These are phyloP conservation scores for Diglossa brunneiventris DNA, from an alignment of 2,113 vertebrate species.

Conservation along the genomic window DNA sequence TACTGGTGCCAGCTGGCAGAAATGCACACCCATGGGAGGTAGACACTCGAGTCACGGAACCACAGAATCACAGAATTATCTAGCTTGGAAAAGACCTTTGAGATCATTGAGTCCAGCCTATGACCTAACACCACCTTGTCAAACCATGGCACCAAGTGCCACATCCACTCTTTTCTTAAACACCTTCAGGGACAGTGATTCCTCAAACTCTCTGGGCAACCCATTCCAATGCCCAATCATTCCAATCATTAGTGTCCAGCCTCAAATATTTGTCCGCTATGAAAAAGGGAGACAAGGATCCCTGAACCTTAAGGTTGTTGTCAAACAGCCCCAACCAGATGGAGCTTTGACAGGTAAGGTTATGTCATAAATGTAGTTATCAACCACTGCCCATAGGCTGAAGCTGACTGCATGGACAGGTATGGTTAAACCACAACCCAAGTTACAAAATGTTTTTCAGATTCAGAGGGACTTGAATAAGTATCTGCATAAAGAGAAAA, in stretches of 20 bases:
- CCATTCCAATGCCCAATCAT: neutral
- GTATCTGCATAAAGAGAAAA: neutral
- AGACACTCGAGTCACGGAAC: neutral
- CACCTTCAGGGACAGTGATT: neutral
- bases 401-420: neutral
- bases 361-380: neutral
- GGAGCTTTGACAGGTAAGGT: neutral
- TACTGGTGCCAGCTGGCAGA: neutral
- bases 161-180: neutral
- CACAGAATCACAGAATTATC: no score
- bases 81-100: neutral
- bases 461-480: neutral
- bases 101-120: rapidly evolving
- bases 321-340: neutral
- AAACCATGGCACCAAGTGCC: neutral
- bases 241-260: neutral
- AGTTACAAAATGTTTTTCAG: neutral
- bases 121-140: neutral
- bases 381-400: neutral
- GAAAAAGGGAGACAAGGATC: neutral
- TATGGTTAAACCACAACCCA: neutral
- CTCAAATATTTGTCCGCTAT: neutral
- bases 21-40: neutral
- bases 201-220: no score
- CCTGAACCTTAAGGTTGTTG: neutral